phyloP scores from a whole-genome alignment of 2,797 vertebrate species.

The Centroberyx gerrardi region DNA sequence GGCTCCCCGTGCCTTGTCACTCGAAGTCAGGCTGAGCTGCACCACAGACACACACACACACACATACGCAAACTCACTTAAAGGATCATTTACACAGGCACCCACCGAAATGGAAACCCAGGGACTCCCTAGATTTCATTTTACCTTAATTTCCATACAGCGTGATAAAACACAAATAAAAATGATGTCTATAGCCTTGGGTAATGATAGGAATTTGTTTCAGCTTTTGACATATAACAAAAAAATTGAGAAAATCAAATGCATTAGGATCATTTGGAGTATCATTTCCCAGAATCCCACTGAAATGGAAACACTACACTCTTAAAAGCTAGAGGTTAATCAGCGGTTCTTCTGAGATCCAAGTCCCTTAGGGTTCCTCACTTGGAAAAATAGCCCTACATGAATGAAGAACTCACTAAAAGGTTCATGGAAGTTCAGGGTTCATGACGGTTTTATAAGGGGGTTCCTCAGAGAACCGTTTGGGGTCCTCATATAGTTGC shows the following conservation, averaged over 20 bases:
- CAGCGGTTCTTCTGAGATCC: not conserved
- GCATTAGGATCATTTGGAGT: not conserved
- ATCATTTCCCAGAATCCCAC: not conserved
- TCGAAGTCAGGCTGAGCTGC: conserved; percentile 45
- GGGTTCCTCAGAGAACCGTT: not conserved
- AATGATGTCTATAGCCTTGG: not conserved
- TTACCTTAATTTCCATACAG: not conserved
- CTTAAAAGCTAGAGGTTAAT: not conserved
- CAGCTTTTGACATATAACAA: not conserved
- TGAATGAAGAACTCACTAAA: not conserved
- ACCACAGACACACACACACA: conserved; percentile 8
- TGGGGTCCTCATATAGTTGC: too few species aligned
- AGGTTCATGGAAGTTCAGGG: not conserved
- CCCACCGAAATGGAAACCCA: conserved; percentile 26
- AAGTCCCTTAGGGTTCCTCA: not conserved
- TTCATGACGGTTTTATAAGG: not conserved
- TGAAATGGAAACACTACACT: too few species aligned
- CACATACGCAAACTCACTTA: conserved; percentile 42
- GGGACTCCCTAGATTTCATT: conserved; percentile 5
- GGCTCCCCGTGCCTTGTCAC: conserved; percentile 27
- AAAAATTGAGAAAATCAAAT: not conserved
- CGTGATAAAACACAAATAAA: conserved; percentile 4
- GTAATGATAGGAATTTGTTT: not conserved
- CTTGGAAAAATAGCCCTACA: not conserved
- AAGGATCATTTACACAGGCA: conserved; percentile 26